Evolutionary conservation across 2,797 vertebrate genomes (phyloP), one percentile per base, ranked within the genome.

Genomic region (Percopsis omiscomaycus): DNA sequence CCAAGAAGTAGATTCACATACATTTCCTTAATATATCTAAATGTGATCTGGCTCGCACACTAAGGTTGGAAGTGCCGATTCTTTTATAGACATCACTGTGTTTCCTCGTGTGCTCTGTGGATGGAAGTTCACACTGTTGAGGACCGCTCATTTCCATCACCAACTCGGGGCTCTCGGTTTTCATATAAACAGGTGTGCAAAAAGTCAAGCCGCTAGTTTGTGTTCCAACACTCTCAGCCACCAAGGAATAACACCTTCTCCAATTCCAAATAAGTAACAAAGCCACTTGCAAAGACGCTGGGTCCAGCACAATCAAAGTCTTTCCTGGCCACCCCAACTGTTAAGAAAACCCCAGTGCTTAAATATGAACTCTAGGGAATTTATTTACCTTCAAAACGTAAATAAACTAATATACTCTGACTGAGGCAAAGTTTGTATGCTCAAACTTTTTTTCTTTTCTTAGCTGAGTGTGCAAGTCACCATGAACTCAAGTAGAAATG

Each of bases 171-270:
- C 32, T 85, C 82, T 92, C 83, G 61, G 77, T 84, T 91, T 91
- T 86, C 88, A 86, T 64, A 15, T 66, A 73, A 90, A 89, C 90
- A 92, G 86, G 86, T 92, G 89, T 84, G 75, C 61, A 28, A 77
- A 80, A 79, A 86, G 64, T 87, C 75, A 73, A 60, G 57, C 73
- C 58, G 67, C 71, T 47, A 45, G 50, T 64, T 62, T 72, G 61
- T 72, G 77, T 75, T 68, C 22, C 61, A 55, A 55, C 61, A 54
- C 55, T 29, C 60, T 29, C 60, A 62, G 59, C 53, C 56, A 59
- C 59, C 80, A 79, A 78, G 45, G 61, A 64, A 71, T 64, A 69
- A 51, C 66, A 71, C 73, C 83, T 74, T 86, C 82, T 91, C 81
- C 29, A 49, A 77, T 90, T 89, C 78, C 87, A 88, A 59, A 63